Evolutionary conservation across 2,888 invertebrate species (phyloP), one percentile per base, ranked within the genome.

Genomic region (Leucoptera coffeella): DNA sequence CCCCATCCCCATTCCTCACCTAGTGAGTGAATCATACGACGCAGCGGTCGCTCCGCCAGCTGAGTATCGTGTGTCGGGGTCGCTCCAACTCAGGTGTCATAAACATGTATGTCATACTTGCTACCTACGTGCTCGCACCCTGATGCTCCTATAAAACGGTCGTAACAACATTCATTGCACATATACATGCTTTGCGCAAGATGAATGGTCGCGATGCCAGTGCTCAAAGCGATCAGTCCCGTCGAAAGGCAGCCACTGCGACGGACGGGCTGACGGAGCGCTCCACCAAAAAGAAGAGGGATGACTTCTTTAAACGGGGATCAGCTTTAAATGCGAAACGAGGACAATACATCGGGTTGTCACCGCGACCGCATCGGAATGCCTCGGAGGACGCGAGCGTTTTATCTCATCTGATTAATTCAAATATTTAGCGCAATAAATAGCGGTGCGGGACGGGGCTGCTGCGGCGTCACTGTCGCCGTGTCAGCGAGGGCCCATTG

Each of bases 351-450:
- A 67, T 64, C 64, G 56, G 50, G 55, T 52, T 65, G 65, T 67
- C 65, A 60, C 43, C 50, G 56, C 57, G 61, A 59, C 64, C 62
- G 61, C 61, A 55, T 47, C 49, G 65, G 67, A 62, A 67, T 67
- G 57, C 47, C 60, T 56, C 53, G 60, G 52, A 61, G 59, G 54
- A 60, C 51, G 47, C 54, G 51, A 52, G 48, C 58, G 50, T 62
- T 65, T 64, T 64, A 65, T 65, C 62, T 62, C 61, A 58, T 60
- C 59, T 64, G 65, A 65, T 67, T 65, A 67, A 69, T 67, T 67
- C 64, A 65, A 61, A 67, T 64, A 69, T 64, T 67, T 65, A 64
- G 55, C 61, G 58, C 60, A 64, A 64, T 67, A 64, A 67, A 69
- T 67, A 61, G 54, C 40, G 43, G 36, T 45, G 31, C 32, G 39